Base-by-base conservation (phyloP, 1,140 invertebrate genomes). In the Drepana arcuata region DNA sequence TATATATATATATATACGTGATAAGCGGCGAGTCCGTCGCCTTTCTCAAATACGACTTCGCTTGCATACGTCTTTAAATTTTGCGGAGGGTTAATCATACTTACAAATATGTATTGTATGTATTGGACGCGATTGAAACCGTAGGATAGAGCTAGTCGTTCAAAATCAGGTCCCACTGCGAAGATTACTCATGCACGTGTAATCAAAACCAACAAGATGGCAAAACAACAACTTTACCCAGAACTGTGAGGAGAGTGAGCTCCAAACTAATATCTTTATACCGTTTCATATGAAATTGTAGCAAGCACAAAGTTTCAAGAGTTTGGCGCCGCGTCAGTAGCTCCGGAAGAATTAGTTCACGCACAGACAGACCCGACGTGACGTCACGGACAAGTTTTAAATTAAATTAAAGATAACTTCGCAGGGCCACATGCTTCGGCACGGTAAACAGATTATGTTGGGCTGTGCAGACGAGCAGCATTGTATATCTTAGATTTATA, bases 351-450 rank as follows among this genome's bases (percentile, higher is more conserved):
- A 29, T 15, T n/a, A n/a, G n/a, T 31, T 51, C 48, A 41, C 48
- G 48, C 43, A 46, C 46, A 50, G 34, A 33, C 50, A 50, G 53
- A 47, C 51, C 31, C 45, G 32, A 34, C 47, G 52, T 67, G 65
- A 61, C 60, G 56, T 64, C 61, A 66, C 48, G 40, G 30, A 16
- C 25, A 57, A 70, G 51, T 70, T 70, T 72, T 65, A 66, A 64
- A 75, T 75, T 75, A 66, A 72, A 74, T 75, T 72, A 72, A 70
- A 72, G 56, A 64, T 48, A 56, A 61, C 59, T 63, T 55, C 38
- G 56, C n/a, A n/a, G 53, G 48, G 47, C 57, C 53, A 59, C 48
- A 41, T 58, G 60, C 52, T 58, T 49, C n/a, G n/a, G n/a, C n/a
- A 40, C 34, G 36, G 57, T 60, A 59, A 63, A 61, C 54, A 63